Conservation (phyloP, 23 tunicate species). For the Clavelina lepadiformis region DNA sequence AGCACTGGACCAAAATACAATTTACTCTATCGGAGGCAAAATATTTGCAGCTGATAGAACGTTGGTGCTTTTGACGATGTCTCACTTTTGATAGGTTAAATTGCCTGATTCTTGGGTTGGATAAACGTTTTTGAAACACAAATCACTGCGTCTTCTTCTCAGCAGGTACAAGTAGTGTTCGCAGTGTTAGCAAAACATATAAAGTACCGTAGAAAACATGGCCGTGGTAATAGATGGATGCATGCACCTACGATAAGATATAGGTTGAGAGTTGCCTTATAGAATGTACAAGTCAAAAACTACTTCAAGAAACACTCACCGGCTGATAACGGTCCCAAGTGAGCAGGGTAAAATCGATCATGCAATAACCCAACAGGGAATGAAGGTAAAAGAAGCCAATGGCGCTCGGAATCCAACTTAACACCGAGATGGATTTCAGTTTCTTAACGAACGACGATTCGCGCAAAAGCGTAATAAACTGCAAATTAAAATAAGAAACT, state of each 20-base stretch:
- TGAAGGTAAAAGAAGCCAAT: constrained; percentile 57
- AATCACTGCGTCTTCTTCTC: no score
- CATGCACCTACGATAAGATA: constrained; percentile 19
- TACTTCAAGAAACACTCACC: constrained; percentile 13
- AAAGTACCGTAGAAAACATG: constrained; percentile 36
- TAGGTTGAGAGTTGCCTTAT: neutral
- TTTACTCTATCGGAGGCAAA: no score
- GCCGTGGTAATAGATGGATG: constrained; percentile 46
- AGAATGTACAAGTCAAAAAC: neutral
- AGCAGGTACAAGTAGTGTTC: neutral
- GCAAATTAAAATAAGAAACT: neutral
- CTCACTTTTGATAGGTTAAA: no score
- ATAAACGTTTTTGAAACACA: no score
- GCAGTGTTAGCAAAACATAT: constrained; percentile 27
- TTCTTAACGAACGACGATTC: neutral
- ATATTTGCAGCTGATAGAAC: no score
- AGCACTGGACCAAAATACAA: no score
- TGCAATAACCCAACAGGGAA: constrained; percentile 48
- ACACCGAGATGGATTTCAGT: neutral
- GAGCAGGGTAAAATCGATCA: constrained; percentile 51
- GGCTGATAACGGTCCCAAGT: constrained; percentile 51
- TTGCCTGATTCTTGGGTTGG: no score
- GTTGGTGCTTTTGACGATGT: no score
- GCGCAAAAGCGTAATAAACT: constrained; percentile 17
- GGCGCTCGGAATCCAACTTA: constrained; percentile 41